These are phyloP conservation scores for Brachyopa scutellaris DNA, from an alignment of 2,888 invertebrate species.

Conservation along the genomic window DNA sequence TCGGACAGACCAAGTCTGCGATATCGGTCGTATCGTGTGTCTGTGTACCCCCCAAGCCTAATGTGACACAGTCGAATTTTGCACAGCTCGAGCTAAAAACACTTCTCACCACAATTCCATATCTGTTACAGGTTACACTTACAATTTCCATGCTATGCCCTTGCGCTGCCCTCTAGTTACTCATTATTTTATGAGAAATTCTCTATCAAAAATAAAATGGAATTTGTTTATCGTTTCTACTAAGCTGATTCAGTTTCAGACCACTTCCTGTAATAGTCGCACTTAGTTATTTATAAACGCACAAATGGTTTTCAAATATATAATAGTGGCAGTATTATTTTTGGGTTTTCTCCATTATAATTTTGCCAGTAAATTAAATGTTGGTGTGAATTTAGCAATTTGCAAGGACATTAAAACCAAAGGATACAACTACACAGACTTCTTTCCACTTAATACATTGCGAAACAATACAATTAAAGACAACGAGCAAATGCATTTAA, in stretches of 20 bases:
- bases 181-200: background rate
- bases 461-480: conserved; percentile 77
- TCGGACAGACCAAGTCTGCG: too few relatives aligned
- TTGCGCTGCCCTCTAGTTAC: background rate
- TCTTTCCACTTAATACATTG: conserved; percentile 82
- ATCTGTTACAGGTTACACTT: background rate
- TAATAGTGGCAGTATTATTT: conserved; percentile 5
- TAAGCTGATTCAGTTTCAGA: background rate
- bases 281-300: background rate
- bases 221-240: background rate
- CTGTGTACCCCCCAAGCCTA: too few relatives aligned
- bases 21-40: too few relatives aligned
- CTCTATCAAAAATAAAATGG: background rate
- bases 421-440: conserved; percentile 85
- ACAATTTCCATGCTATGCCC: background rate
- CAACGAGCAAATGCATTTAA: conserved; percentile 83
- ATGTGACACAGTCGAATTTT: too few relatives aligned
- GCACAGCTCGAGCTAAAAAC: too few relatives aligned
- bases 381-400: conserved; percentile 77
- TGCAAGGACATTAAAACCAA: conserved; percentile 83
- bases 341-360: background rate
- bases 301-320: conserved; percentile 14
- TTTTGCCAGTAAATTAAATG: conserved; percentile 76
- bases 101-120: too few relatives aligned
- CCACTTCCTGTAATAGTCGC: conserved; percentile 4